Conservation (phyloP, 2,797 vertebrate genomes). For the Malacoctenus gilli region DNA sequence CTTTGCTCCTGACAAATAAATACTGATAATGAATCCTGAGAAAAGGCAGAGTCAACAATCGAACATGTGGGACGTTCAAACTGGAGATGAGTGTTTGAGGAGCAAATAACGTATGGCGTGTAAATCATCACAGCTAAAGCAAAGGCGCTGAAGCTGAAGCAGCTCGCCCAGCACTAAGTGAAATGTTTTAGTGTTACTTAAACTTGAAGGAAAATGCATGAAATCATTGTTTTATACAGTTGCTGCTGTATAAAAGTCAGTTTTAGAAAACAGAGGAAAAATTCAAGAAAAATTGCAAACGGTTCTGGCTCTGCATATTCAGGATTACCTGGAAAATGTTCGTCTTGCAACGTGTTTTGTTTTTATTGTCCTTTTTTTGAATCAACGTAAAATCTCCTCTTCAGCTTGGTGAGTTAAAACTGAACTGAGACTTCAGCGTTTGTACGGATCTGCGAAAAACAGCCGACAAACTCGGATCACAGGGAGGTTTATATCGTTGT, state of each 20-base stretch:
- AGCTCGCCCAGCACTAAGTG: background rate
- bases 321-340: too few relatives aligned
- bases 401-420: too few relatives aligned
- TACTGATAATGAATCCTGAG: constrained; percentile 8
- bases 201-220: background rate
- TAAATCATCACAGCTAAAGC: background rate
- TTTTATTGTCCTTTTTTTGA: too few relatives aligned
- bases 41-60: constrained; percentile 22
- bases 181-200: background rate
- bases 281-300: too few relatives aligned
- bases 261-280: too few relatives aligned
- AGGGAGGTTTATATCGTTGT: too few relatives aligned
- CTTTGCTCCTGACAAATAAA: background rate
- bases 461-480: too few relatives aligned
- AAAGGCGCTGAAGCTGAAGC: background rate
- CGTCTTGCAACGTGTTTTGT: too few relatives aligned
- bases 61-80: constrained; percentile 3
- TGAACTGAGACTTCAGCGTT: background rate
- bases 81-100: constrained; percentile 3
- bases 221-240: background rate
- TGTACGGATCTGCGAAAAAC: background rate
- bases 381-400: background rate
- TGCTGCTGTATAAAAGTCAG: background rate
- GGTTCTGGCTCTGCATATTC: too few relatives aligned
- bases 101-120: background rate